Evolutionary conservation across 2,797 vertebrate genomes (phyloP).

Genomic region (Cuniculus paca): DNA sequence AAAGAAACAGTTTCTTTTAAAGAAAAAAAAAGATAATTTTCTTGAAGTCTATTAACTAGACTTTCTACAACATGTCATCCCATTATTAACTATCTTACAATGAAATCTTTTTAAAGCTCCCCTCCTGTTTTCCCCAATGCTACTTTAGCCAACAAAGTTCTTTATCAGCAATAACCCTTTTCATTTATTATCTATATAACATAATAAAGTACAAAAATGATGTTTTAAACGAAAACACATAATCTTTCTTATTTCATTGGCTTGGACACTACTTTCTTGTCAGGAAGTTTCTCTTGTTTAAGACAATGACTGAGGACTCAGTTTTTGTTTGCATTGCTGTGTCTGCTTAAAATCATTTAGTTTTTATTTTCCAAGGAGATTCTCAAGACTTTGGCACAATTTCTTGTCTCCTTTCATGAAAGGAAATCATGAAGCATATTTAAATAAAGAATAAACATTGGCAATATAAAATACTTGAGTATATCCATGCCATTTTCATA

Average conservation of each 20-base stretch:
- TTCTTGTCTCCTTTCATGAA: neutral
- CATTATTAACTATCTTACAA: neutral
- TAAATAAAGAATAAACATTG: neutral
- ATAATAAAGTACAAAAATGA: neutral
- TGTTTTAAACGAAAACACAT: neutral
- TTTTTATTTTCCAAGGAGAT: conserved; percentile 14
- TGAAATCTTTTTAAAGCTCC: neutral
- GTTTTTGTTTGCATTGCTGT: neutral
- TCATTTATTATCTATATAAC: neutral
- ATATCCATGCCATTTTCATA: neutral
- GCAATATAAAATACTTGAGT: neutral
- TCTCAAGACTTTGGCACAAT: conserved; percentile 15
- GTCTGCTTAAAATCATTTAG: neutral
- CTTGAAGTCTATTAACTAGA: neutral
- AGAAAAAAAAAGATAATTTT: neutral
- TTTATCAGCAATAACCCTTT: neutral
- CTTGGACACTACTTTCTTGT: neutral
- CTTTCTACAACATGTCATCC: neutral
- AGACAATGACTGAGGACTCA: neutral
- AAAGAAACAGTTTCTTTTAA: neutral
- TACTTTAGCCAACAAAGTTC: neutral
- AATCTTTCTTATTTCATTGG: neutral
- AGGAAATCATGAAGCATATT: neutral
- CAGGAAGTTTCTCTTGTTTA: neutral
- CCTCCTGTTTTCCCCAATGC: neutral